A percentile compares a stretch with the other conserved stretches of the same genome.
Conservation (phyloP, 2,113 vertebrate species). For the Triplophysa tibetana region DNA sequence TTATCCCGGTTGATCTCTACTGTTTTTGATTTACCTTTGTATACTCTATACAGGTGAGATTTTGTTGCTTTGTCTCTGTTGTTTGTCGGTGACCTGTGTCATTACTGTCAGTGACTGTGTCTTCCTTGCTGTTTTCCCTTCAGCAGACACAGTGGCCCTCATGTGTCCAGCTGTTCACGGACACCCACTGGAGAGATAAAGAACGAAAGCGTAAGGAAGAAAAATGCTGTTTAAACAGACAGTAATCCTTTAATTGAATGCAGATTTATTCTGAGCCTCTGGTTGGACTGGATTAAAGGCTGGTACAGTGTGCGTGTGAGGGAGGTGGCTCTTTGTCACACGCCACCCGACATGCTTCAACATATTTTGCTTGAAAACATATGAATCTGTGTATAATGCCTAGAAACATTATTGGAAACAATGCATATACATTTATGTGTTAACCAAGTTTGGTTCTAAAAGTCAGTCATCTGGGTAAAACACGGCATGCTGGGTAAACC, state of each 20-base stretch:
- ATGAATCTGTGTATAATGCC: too few relatives aligned
- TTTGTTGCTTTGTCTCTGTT: not conserved
- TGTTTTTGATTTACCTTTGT: not conserved
- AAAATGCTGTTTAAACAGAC: conserved; percentile 74
- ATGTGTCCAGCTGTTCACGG: conserved; percentile 59
- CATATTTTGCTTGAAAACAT: not conserved
- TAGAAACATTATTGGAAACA: too few relatives aligned
- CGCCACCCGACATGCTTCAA: not conserved
- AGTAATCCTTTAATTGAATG: conserved; percentile 80
- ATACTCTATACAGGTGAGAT: not conserved
- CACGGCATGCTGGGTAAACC: too few relatives aligned
- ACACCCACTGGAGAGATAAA: conserved; percentile 73
- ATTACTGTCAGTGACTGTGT: conserved; percentile 21
- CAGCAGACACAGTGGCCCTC: conserved; percentile 37
- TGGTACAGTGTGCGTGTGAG: conserved; percentile 13
- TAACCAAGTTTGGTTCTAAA: not conserved
- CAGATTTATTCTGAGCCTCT: conserved; percentile 75
- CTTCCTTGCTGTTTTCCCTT: conserved; percentile 45
- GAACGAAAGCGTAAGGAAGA: conserved; percentile 62
- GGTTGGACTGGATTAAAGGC: conserved; percentile 73
- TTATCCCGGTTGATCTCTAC: not conserved
- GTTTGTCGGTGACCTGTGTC: not conserved
- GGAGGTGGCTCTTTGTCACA: conserved; percentile 34
- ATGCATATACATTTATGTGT: not conserved
- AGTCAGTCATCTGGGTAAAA: not conserved